phyloP scores from a whole-genome alignment of 2,113 vertebrate species.

The Tachycineta bicolor region DNA sequence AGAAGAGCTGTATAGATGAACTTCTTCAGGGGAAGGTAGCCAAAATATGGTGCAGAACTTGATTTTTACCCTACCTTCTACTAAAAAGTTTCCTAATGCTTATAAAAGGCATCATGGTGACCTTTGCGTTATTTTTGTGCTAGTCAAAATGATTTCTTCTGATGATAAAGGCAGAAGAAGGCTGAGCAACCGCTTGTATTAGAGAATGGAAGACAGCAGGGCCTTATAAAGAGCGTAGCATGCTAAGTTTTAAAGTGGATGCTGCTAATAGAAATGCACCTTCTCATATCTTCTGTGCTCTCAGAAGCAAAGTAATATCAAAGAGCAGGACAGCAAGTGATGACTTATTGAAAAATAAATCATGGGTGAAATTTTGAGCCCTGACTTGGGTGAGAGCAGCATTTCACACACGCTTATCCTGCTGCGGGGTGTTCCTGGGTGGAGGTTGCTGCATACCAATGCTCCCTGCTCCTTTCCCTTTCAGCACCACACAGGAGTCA shows the following conservation, averaged over 20 bases:
- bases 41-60: not conserved
- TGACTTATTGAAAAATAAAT: slow-evolving; percentile 16
- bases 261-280: not conserved
- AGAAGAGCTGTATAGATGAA: not conserved
- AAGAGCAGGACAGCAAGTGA: not conserved
- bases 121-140: not conserved
- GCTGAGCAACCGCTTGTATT: not conserved
- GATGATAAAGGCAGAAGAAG: not conserved
- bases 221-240: not conserved
- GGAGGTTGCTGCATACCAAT: not conserved
- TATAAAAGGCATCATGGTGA: not conserved
- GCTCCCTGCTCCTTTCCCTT: not conserved
- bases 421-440: not conserved
- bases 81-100: not conserved
- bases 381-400: not conserved
- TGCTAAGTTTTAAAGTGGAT: not conserved
- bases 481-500: not conserved
- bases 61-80: not conserved
- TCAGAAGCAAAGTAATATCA: not conserved
- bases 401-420: not conserved
- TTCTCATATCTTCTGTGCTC: not conserved
- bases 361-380: not conserved
- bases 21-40: not conserved
- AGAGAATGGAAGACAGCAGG: not conserved
- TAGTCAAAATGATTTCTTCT: not conserved